Percentiles rank a stretch among this genome's conserved stretches.
Conservation (phyloP, 2,888 invertebrate genomes). For the Agonopterix heracliana region DNA sequence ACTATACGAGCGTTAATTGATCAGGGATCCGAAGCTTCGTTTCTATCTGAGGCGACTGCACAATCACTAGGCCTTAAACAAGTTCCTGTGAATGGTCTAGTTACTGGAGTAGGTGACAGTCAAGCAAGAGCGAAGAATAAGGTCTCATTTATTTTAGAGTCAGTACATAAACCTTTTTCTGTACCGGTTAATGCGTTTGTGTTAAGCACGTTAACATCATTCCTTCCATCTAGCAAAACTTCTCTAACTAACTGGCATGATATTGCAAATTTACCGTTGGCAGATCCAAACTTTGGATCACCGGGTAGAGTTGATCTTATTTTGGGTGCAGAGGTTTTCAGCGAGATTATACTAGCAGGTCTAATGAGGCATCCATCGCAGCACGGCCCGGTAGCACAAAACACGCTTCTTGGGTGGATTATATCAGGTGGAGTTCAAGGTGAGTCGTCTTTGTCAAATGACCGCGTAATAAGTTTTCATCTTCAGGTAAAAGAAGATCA, state of each 20-base stretch:
- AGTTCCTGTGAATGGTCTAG: conserved; percentile 9
- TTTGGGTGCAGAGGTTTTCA: conserved; percentile 15
- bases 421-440: conserved; percentile 11
- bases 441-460: neutral
- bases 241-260: conserved; percentile 11
- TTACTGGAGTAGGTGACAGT: conserved; percentile 19
- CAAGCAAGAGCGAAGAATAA: conserved; percentile 10
- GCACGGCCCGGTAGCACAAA: conserved; percentile 12
- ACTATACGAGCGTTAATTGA: conserved; percentile 13
- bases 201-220: conserved; percentile 8
- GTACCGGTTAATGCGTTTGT: conserved; percentile 17
- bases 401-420: conserved; percentile 18
- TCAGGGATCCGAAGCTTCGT: conserved; percentile 18
- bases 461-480: conserved; percentile 4
- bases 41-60: conserved; percentile 16
- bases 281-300: conserved; percentile 13
- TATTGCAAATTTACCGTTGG: conserved; percentile 11
- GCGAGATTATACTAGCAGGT: conserved; percentile 12
- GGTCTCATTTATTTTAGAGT: conserved; percentile 12
- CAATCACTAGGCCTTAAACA: conserved; percentile 16
- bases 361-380: conserved; percentile 9
- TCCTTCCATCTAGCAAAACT: conserved; percentile 10
- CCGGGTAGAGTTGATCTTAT: conserved; percentile 17
- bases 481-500: conserved; percentile 8
- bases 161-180: conserved; percentile 5